Base-by-base conservation (phyloP, 2,888 invertebrate species). In the Masnerella sp. region DNA sequence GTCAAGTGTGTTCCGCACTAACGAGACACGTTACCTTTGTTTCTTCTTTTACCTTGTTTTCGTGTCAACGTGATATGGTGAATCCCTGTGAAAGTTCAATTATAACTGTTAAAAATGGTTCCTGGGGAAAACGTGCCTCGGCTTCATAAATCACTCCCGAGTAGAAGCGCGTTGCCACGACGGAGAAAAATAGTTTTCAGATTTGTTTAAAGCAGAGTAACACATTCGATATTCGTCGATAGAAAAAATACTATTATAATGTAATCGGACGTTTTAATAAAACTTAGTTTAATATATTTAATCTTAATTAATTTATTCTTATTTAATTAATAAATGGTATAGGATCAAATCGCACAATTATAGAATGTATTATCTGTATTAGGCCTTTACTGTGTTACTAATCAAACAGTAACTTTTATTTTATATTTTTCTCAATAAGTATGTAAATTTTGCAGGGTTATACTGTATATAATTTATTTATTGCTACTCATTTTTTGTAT, bases 361-460 rank as follows among this genome's bases (percentile, higher is more conserved):
- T n/a, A n/a, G n/a, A n/a, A n/a, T n/a, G n/a, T n/a, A n/a, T n/a
- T n/a, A n/a, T n/a, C n/a, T n/a, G n/a, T n/a, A n/a, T n/a, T n/a
- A n/a, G n/a, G n/a, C n/a, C n/a, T n/a, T n/a, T n/a, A n/a, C n/a
- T n/a, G n/a, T n/a, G n/a, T n/a, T n/a, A n/a, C 32, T 32, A 5
- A 32, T 32, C 32, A 3, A 11, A 32, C 9, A 11, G 32, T 32
- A 32, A 32, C 9, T 32, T 32, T 11, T 32, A n/a, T n/a, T n/a
- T n/a, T n/a, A n/a, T n/a, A n/a, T n/a, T n/a, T n/a, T n/a, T n/a
- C n/a, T n/a, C n/a, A n/a, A n/a, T n/a, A n/a, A n/a, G 5, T n/a
- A 3, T 30, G 47, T 40, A 43, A 70, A 62, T 61, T 62, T 70
- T 62, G 28, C 70, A 64, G 70, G 64, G 62, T 70, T 70, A 51